phyloP scores from a whole-genome alignment of 2,888 invertebrate species.

The Pardosa pseudoannulata region DNA sequence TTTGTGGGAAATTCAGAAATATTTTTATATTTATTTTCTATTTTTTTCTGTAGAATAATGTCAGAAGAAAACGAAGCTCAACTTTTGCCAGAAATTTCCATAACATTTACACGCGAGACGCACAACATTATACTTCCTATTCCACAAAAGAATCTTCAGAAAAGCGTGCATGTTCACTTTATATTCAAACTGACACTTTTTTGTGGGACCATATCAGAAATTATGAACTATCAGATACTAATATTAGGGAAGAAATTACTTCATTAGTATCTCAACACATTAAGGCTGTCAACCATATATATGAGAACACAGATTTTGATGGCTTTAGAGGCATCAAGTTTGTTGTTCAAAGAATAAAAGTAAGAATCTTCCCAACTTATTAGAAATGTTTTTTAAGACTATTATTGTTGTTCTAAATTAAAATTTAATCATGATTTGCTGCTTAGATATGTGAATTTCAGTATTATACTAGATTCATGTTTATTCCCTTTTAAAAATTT shows the following conservation, averaged over 20 bases:
- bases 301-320: constrained; percentile 95
- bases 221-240: constrained; percentile 81
- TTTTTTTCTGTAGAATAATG: constrained; percentile 36
- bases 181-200: constrained; percentile 98
- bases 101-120: constrained; percentile 73
- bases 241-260: constrained; percentile 97
- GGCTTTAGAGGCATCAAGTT: constrained; percentile 97
- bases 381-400: no score
- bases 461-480: no score
- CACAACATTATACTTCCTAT: constrained; percentile 69
- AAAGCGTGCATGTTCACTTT: constrained; percentile 94
- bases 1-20: no score
- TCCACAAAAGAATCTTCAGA: constrained; percentile 61
- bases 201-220: constrained; percentile 94
- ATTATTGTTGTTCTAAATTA: no score
- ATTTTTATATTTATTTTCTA: no score
- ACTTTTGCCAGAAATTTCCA: constrained; percentile 43
- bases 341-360: constrained; percentile 92
- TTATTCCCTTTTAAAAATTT: no score
- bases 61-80: constrained; percentile 35
- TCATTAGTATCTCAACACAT: constrained; percentile 98
- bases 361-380: no score
- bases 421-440: no score
- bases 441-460: no score
- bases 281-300: constrained; percentile 98